A percentile compares a stretch with the other conserved stretches of the same genome.
Evolutionary conservation across 2,888 invertebrate species (phyloP).

Genomic region (Silvanus unidentatus): DNA sequence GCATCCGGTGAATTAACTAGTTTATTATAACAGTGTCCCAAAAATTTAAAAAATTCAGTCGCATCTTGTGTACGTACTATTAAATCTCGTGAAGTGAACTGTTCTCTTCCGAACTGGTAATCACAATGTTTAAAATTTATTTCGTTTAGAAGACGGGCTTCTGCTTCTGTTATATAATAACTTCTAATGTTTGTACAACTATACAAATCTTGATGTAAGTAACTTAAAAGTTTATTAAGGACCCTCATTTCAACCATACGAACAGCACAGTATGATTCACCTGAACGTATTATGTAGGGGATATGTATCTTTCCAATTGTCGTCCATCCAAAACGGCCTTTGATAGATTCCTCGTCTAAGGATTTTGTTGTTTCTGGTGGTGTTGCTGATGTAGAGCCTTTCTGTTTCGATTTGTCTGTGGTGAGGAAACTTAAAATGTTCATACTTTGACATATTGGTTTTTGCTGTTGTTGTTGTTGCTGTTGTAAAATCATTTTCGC

Average conservation of each 20-base stretch:
- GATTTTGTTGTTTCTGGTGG: conserved; percentile 40
- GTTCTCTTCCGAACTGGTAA: conserved; percentile 79
- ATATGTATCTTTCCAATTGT: conserved; percentile 79
- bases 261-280: conserved; percentile 87
- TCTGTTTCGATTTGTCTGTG: conserved; percentile 28
- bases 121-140: conserved; percentile 91
- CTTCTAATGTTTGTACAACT: conserved; percentile 88
- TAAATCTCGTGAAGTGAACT: conserved; percentile 82
- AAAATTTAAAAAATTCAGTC: conserved; percentile 82
- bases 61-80: conserved; percentile 86
- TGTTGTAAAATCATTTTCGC: conserved; percentile 50
- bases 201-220: conserved; percentile 83
- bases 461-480: conserved; percentile 25
- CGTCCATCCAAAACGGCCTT: conserved; percentile 87
- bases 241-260: conserved; percentile 89
- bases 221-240: conserved; percentile 81
- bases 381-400: conserved; percentile 11
- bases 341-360: conserved; percentile 68
- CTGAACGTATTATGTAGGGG: conserved; percentile 79
- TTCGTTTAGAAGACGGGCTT: conserved; percentile 84
- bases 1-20: conserved; percentile 61
- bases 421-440: conserved; percentile 60
- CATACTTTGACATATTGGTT: conserved; percentile 47
- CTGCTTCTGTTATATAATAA: conserved; percentile 87
- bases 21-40: conserved; percentile 85